Evolutionary conservation across 2,888 invertebrate species (phyloP).

Genomic region (Agonum fuliginosum): DNA sequence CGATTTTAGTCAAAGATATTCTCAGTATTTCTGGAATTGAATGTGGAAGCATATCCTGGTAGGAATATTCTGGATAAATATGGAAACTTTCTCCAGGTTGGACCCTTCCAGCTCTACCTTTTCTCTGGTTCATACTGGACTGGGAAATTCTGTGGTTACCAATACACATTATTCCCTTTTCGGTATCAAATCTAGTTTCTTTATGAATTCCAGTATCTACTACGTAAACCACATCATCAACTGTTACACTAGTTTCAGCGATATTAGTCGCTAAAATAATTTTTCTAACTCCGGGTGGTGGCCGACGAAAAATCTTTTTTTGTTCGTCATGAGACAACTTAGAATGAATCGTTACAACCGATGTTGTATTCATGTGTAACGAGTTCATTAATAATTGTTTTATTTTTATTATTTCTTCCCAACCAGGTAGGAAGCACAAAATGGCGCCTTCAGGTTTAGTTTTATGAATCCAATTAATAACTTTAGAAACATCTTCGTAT

Average conservation of each 20-base stretch:
- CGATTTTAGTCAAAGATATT: conserved; percentile 74
- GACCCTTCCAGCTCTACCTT: conserved; percentile 82
- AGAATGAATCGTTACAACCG: conserved; percentile 70
- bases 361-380: conserved; percentile 61
- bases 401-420: conserved; percentile 80
- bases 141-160: conserved; percentile 79
- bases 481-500: conserved; percentile 73
- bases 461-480: conserved; percentile 77
- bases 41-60: conserved; percentile 73
- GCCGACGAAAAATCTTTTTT: conserved; percentile 75
- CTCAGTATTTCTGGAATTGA: conserved; percentile 80
- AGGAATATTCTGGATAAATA: conserved; percentile 75
- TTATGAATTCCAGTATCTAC: conserved; percentile 80
- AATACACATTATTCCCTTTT: conserved; percentile 73
- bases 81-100: conserved; percentile 78
- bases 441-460: conserved; percentile 80
- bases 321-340: conserved; percentile 78
- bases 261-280: conserved; percentile 84
- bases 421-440: conserved; percentile 84
- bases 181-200: conserved; percentile 75
- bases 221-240: conserved; percentile 82
- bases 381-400: conserved; percentile 72
- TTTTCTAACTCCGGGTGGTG: conserved; percentile 76
- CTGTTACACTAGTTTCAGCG: conserved; percentile 84
- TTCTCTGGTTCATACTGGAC: conserved; percentile 79